These are phyloP conservation scores for Drosophila burlai DNA, from an alignment of 1,140 invertebrate genomes.

Conservation along the genomic window DNA sequence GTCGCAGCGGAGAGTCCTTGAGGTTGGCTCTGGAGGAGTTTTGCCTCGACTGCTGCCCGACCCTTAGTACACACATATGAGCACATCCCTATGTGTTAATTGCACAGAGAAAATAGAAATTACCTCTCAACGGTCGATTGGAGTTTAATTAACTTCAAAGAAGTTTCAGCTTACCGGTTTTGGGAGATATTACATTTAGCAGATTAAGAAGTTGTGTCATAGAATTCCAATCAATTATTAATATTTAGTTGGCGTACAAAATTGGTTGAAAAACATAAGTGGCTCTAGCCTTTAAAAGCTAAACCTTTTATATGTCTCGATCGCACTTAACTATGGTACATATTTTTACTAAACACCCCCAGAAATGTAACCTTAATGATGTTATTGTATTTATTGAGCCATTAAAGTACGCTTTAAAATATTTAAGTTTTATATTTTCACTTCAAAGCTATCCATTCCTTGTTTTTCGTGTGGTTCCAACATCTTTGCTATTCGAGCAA, in stretches of 20 bases:
- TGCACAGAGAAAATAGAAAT: constrained; percentile 20
- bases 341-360: too few relatives aligned
- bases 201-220: not conserved
- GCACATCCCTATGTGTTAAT: constrained; percentile 13
- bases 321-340: too few relatives aligned
- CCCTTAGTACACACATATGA: not conserved
- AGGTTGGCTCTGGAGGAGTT: constrained; percentile 17
- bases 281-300: too few relatives aligned
- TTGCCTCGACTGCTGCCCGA: not conserved
- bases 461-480: not conserved
- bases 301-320: too few relatives aligned
- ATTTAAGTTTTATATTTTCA: not conserved
- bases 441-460: not conserved
- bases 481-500: not conserved
- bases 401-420: too few relatives aligned
- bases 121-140: constrained; percentile 4
- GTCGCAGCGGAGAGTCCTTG: constrained; percentile 24
- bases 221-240: not conserved
- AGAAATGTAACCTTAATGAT: too few relatives aligned
- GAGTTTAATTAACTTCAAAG: constrained; percentile 11
- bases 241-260: not conserved
- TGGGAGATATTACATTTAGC: too few relatives aligned
- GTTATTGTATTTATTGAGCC: too few relatives aligned
- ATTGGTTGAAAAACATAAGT: too few relatives aligned
- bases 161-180: not conserved